These are phyloP conservation scores for Megaleporinus macrocephalus DNA, from an alignment of 2,113 vertebrate genomes.

Conservation along the genomic window DNA sequence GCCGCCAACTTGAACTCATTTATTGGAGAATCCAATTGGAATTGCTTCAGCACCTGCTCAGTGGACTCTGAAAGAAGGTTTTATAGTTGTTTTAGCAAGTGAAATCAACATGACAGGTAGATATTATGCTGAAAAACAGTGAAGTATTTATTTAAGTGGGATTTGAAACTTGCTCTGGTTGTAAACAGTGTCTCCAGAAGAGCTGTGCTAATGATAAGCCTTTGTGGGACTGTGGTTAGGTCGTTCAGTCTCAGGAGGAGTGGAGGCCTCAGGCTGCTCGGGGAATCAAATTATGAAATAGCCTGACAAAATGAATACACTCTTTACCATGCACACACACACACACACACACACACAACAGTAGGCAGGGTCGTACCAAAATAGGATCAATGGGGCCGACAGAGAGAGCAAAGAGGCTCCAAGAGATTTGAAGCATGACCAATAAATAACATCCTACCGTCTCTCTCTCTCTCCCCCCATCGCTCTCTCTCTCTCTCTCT, in stretches of 20 bases:
- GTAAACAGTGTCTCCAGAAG: too few relatives aligned
- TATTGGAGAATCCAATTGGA: too few relatives aligned
- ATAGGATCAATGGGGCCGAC: conserved; percentile 78
- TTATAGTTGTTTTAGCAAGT: too few relatives aligned
- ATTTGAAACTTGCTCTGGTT: too few relatives aligned
- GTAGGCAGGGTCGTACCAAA: conserved; percentile 59
- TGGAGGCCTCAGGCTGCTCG: conserved; percentile 36
- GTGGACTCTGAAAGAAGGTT: too few relatives aligned
- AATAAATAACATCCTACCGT: conserved; percentile 81
- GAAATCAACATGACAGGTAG: too few relatives aligned
- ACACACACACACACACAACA: conserved; percentile 30
- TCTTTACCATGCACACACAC: background rate
- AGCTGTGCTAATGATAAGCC: too few relatives aligned
- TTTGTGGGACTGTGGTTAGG: background rate
- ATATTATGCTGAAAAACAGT: too few relatives aligned
- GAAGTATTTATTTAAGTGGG: too few relatives aligned
- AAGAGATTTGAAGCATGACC: conserved; percentile 75
- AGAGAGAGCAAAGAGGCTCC: conserved; percentile 73
- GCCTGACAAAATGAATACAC: conserved; percentile 29
- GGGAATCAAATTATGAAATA: conserved; percentile 47
- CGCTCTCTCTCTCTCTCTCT: conserved; percentile 14
- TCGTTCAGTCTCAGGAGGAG: conserved; percentile 16
- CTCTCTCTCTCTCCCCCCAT: conserved; percentile 33
- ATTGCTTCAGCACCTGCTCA: too few relatives aligned
- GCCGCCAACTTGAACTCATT: too few relatives aligned